phyloP scores from a whole-genome alignment of 2,113 vertebrate genomes.

The Bubo blakistoni region DNA sequence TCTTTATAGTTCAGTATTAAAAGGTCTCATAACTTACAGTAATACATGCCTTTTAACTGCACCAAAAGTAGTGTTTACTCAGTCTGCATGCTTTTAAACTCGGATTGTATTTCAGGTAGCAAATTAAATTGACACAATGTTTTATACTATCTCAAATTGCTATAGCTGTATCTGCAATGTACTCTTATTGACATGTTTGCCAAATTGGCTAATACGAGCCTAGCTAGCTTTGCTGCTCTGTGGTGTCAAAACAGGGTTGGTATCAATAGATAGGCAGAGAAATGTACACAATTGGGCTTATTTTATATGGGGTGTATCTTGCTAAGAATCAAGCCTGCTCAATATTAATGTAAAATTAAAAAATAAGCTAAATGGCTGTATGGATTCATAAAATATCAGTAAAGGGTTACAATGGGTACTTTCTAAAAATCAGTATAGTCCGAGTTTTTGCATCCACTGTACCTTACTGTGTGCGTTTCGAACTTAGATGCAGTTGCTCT shows the following conservation, averaged over 20 bases:
- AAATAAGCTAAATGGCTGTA: background rate
- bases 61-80: constrained; percentile 25
- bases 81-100: constrained; percentile 64
- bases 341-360: background rate
- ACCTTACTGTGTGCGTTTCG: constrained; percentile 14
- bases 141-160: background rate
- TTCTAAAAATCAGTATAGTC: constrained; percentile 43
- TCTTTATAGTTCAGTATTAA: constrained; percentile 29
- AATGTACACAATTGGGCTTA: constrained; percentile 2
- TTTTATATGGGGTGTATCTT: constrained; percentile 28
- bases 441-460: constrained; percentile 43
- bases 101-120: constrained; percentile 58
- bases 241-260: background rate
- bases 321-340: constrained; percentile 9
- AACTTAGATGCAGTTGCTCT: constrained; percentile 3
- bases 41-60: constrained; percentile 23
- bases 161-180: constrained; percentile 18
- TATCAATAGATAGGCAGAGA: constrained; percentile 7
- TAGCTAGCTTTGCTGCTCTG: constrained; percentile 17
- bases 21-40: constrained; percentile 23
- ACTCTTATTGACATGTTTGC: constrained; percentile 2
- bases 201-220: background rate
- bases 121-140: constrained; percentile 1
- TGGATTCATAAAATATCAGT: constrained; percentile 29
- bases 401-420: background rate